phyloP scores from a whole-genome alignment of 2,113 vertebrate species.

The Mustela lutreola region DNA sequence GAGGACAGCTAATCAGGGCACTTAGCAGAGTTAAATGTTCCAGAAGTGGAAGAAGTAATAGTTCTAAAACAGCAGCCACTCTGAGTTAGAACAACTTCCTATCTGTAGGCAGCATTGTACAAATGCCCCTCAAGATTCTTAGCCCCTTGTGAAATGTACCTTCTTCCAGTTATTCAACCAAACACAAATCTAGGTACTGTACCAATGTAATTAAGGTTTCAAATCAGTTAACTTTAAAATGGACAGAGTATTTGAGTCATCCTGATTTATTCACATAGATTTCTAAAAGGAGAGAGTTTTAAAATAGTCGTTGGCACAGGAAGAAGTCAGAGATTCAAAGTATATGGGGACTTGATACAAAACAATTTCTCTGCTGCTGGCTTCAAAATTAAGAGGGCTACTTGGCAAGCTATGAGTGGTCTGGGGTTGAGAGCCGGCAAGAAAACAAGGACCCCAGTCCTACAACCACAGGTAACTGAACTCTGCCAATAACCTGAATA shows the following conservation, averaged over 20 bases:
- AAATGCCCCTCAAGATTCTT: not conserved
- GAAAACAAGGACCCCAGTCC: not conserved
- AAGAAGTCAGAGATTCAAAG: not conserved
- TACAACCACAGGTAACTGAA: not conserved
- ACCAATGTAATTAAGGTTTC: not conserved
- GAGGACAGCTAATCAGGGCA: not conserved
- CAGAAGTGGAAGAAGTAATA: not conserved
- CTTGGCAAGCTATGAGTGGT: not conserved
- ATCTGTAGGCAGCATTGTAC: not conserved
- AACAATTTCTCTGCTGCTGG: not conserved
- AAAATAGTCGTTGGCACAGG: not conserved
- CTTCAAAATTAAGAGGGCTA: not conserved
- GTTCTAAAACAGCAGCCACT: not conserved
- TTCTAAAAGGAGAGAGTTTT: constrained; percentile 11
- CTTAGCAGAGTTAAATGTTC: not conserved
- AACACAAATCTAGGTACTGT: not conserved
- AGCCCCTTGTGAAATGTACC: not conserved
- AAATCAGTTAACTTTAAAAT: not conserved
- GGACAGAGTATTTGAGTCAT: not conserved
- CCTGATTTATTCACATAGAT: not conserved
- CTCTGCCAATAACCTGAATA: not conserved
- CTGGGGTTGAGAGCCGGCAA: not conserved
- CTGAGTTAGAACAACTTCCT: not conserved
- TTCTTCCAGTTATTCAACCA: not conserved
- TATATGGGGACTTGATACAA: not conserved